A percentile compares a stretch with the other conserved stretches of the same genome.
Evolutionary conservation across 2,113 vertebrate species (phyloP).

Genomic region (Illadopsis cleaveri): DNA sequence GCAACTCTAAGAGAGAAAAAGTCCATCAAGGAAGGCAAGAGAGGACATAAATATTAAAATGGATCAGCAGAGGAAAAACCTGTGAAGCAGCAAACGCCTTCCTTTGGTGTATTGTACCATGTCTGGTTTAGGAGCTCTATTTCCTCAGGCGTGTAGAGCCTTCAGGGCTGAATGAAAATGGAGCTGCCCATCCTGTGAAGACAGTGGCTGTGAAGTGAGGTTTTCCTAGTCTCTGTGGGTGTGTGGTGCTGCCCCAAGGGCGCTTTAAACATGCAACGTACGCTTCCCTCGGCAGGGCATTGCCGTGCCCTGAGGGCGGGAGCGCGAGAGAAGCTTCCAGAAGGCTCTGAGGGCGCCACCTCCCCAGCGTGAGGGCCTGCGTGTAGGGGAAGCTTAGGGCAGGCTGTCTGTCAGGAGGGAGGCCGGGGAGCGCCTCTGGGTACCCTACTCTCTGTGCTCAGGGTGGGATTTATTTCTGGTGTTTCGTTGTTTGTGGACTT

Average conservation of each 20-base stretch:
- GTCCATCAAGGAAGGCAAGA: not conserved
- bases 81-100: not conserved
- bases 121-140: not conserved
- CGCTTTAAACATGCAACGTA: accelerated
- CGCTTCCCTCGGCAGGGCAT: accelerated
- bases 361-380: accelerated
- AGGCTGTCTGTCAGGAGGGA: accelerated
- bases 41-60: not conserved
- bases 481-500: not conserved
- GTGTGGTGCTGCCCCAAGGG: too few species aligned
- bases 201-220: too few species aligned
- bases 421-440: accelerated
- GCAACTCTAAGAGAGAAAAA: not conserved
- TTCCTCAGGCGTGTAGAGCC: not conserved
- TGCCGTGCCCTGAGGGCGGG: accelerated
- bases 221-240: accelerated
- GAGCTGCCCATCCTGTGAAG: not conserved
- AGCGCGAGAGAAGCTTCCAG: accelerated
- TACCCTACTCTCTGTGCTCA: accelerated
- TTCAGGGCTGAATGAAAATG: not conserved
- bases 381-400: accelerated
- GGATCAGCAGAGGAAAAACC: not conserved
- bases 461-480: not conserved
- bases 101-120: not conserved
- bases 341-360: accelerated